phyloP scores from a whole-genome alignment of 2,888 invertebrate species.

The Neuroscelio doddi region DNA sequence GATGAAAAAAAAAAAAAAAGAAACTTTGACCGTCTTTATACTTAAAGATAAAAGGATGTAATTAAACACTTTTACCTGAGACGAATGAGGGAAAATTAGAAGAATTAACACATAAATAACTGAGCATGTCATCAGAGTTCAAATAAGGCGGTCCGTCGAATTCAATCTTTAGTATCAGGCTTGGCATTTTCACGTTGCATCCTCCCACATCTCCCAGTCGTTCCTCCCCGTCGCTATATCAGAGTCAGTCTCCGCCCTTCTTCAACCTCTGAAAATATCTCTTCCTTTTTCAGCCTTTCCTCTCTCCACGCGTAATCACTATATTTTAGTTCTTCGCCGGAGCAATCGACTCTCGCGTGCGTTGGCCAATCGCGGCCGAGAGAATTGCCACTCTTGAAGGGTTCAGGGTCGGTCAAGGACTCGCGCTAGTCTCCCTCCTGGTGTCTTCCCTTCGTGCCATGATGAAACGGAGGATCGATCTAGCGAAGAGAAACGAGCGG shows the following conservation, averaged over 20 bases:
- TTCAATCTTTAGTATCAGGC: neutral
- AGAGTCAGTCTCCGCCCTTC: slow-evolving; percentile 7
- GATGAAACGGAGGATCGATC: slow-evolving; percentile 39
- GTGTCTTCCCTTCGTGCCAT: slow-evolving; percentile 31
- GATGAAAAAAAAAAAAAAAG: too few species aligned
- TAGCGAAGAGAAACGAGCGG: slow-evolving; percentile 34
- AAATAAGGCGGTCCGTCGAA: neutral
- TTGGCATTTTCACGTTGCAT: neutral
- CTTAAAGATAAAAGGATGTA: too few species aligned
- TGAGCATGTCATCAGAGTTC: neutral
- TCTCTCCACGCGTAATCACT: slow-evolving; percentile 56
- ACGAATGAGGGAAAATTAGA: too few species aligned
- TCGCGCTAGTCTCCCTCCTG: slow-evolving; percentile 49
- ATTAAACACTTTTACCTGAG: too few species aligned
- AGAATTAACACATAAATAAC: too few species aligned
- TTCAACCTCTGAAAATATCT: slow-evolving; percentile 1
- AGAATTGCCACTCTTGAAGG: slow-evolving; percentile 61
- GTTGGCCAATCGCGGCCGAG: slow-evolving; percentile 51
- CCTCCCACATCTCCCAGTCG: neutral
- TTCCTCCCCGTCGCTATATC: neutral
- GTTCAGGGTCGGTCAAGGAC: slow-evolving; percentile 73
- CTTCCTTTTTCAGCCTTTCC: slow-evolving; percentile 12
- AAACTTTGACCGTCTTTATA: too few species aligned
- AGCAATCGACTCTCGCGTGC: slow-evolving; percentile 58
- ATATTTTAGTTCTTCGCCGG: slow-evolving; percentile 60